These are phyloP conservation scores for Aphidius ervi DNA, from an alignment of 1,140 invertebrate species.

Conservation along the genomic window DNA sequence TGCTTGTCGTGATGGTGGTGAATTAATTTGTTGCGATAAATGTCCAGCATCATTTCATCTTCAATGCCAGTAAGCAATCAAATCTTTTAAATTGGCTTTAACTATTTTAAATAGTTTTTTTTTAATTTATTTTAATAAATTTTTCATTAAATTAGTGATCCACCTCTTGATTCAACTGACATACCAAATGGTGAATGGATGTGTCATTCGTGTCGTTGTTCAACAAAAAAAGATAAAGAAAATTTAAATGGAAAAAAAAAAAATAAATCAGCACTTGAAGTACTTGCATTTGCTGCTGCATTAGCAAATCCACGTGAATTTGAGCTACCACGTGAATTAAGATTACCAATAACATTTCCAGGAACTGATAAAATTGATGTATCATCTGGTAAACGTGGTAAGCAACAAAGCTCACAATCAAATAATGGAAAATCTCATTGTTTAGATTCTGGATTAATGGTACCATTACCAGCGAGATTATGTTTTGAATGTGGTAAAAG, in stretches of 20 bases:
- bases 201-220: conserved; percentile 72
- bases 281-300: conserved; percentile 74
- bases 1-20: conserved; percentile 87
- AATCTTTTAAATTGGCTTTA: not conserved
- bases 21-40: conserved; percentile 91
- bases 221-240: conserved; percentile 41
- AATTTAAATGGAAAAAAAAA: conserved; percentile 42
- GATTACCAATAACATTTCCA: conserved; percentile 73
- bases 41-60: conserved; percentile 94
- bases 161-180: conserved; percentile 81
- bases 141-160: conserved; percentile 63
- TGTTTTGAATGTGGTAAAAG: conserved; percentile 82
- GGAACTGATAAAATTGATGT: conserved; percentile 66
- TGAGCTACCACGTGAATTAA: conserved; percentile 76
- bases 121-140: conserved; percentile 7
- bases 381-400: conserved; percentile 36
- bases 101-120: not conserved
- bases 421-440: conserved; percentile 56
- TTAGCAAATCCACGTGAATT: conserved; percentile 85
- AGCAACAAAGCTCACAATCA: conserved; percentile 32
- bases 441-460: conserved; percentile 70
- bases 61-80: conserved; percentile 78
- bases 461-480: conserved; percentile 74
- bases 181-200: conserved; percentile 89
- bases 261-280: conserved; percentile 64